These are phyloP conservation scores for Rhinichthys osculus DNA, from an alignment of 2,797 vertebrate species.

Conservation along the genomic window DNA sequence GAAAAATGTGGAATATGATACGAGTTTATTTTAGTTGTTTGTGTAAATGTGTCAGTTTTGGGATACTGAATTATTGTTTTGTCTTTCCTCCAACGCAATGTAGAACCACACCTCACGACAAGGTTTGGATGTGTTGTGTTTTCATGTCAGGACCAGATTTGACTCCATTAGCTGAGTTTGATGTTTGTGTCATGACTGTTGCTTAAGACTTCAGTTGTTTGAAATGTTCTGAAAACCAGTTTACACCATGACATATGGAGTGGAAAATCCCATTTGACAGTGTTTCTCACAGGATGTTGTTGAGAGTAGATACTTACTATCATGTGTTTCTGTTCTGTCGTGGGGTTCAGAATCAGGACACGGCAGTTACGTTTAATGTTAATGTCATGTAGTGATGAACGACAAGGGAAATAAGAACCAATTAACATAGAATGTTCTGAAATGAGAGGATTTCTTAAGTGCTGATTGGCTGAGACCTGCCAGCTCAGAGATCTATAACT, in stretches of 20 bases:
- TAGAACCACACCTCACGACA: slow-evolving; percentile 31
- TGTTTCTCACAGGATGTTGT: slow-evolving; percentile 55
- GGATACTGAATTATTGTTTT: slow-evolving; percentile 28
- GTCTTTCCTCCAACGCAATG: neutral
- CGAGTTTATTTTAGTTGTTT: slow-evolving; percentile 3
- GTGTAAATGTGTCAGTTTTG: slow-evolving; percentile 9
- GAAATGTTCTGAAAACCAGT: slow-evolving; percentile 23
- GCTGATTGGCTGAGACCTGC: slow-evolving; percentile 41
- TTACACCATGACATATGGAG: slow-evolving; percentile 19
- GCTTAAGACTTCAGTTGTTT: slow-evolving; percentile 39
- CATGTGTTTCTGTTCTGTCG: slow-evolving; percentile 70
- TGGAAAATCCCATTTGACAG: slow-evolving; percentile 56
- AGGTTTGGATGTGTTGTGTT: slow-evolving; percentile 27
- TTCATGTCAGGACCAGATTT: slow-evolving; percentile 25
- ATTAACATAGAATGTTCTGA: slow-evolving; percentile 68
- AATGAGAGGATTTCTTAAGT: slow-evolving; percentile 73
- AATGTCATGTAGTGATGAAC: slow-evolving; percentile 23
- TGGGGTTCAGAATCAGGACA: slow-evolving; percentile 72
- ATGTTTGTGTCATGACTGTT: slow-evolving; percentile 28
- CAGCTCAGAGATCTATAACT: slow-evolving; percentile 3
- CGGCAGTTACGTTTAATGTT: slow-evolving; percentile 29
- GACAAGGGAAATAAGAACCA: slow-evolving; percentile 40
- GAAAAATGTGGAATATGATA: neutral
- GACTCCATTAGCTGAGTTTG: neutral
- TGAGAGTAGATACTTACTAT: slow-evolving; percentile 72